Evolutionary conservation across 1,140 invertebrate species (phyloP).

Genomic region (Melanaphis sacchari): DNA sequence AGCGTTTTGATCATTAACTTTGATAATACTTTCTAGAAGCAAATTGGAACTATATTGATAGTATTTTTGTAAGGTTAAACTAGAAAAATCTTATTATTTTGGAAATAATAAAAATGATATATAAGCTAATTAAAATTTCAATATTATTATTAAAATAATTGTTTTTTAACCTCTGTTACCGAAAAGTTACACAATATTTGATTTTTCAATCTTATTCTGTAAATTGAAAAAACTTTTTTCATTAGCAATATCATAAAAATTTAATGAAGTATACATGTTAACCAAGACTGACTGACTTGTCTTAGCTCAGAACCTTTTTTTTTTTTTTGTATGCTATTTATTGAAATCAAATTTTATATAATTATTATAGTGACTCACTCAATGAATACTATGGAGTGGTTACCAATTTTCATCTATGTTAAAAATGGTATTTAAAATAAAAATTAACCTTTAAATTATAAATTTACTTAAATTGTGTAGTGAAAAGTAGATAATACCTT

Average conservation of each 20-base stretch:
- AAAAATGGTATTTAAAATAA: neutral
- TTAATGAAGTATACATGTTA: too few relatives aligned
- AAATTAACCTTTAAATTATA: neutral
- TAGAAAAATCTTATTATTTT: too few relatives aligned
- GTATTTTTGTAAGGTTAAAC: too few relatives aligned
- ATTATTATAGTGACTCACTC: neutral
- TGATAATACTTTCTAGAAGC: too few relatives aligned
- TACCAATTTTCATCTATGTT: neutral
- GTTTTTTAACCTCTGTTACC: neutral
- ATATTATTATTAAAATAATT: too few relatives aligned
- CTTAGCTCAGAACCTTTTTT: neutral
- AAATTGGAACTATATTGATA: too few relatives aligned
- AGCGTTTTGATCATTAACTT: too few relatives aligned
- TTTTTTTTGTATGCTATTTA: neutral
- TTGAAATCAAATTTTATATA: neutral
- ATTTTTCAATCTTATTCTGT: neutral
- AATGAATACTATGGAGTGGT: neutral
- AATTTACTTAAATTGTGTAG: neutral
- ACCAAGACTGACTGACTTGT: too few relatives aligned
- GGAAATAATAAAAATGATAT: neutral
- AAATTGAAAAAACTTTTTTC: neutral
- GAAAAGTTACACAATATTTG: neutral
- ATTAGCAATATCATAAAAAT: too few relatives aligned
- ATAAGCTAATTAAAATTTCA: too few relatives aligned
- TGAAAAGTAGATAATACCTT: neutral